These are phyloP conservation scores for Caranx melampygus DNA, from an alignment of 2,113 vertebrate genomes.

Conservation along the genomic window DNA sequence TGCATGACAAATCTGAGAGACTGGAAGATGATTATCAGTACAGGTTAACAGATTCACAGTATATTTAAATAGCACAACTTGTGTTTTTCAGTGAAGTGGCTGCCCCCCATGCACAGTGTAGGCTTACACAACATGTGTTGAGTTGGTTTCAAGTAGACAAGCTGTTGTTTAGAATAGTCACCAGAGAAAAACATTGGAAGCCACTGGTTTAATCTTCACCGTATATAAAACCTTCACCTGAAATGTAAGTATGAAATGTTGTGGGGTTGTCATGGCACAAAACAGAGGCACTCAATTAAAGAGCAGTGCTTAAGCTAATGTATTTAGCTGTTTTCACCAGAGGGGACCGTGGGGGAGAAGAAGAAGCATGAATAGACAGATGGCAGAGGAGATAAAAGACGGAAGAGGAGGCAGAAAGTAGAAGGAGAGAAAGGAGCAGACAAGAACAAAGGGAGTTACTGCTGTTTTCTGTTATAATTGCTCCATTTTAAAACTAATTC, in stretches of 20 bases:
- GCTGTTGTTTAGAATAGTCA: too few relatives aligned
- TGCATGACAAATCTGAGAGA: background rate
- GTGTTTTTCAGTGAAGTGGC: background rate
- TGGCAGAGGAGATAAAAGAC: background rate
- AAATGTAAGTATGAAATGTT: background rate
- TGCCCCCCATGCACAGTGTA: background rate
- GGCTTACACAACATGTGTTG: background rate
- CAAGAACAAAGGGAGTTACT: background rate
- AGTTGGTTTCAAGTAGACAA: too few relatives aligned
- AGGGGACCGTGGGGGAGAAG: background rate
- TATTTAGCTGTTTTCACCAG: background rate
- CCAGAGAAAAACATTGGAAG: background rate
- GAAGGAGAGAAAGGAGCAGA: conserved; percentile 21
- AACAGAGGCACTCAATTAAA: background rate
- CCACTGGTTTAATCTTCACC: background rate
- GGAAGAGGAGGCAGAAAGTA: background rate
- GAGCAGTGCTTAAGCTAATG: background rate
- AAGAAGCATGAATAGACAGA: background rate
- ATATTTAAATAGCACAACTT: background rate
- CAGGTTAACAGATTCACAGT: background rate
- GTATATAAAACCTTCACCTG: background rate
- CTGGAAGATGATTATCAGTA: background rate
- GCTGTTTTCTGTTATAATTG: conserved; percentile 35
- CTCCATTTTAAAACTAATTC: conserved; percentile 31
- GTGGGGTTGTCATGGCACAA: background rate